Conservation (phyloP, 1,140 invertebrate genomes). For the Drosophila kikkawai region DNA sequence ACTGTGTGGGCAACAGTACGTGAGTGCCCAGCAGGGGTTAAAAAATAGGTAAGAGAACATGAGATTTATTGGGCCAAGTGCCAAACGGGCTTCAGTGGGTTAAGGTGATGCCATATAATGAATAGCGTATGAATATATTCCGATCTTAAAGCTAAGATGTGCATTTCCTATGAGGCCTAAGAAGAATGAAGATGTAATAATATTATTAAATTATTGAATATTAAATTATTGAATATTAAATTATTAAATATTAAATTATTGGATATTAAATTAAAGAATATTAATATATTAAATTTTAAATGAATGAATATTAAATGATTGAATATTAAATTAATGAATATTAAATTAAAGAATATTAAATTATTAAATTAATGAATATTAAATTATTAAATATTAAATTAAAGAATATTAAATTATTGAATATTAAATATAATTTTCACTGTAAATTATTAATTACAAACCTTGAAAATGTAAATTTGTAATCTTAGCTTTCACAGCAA, state of each 20-base stretch:
- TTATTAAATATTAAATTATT: not conserved
- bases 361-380: not conserved
- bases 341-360: not conserved
- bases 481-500: too few species aligned
- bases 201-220: not conserved
- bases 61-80: slow-evolving; percentile 7
- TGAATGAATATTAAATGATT: not conserved
- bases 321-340: not conserved
- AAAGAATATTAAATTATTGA: too few species aligned
- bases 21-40: slow-evolving; percentile 23
- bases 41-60: not conserved
- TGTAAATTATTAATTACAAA: too few species aligned
- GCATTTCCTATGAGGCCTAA: not conserved
- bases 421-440: too few species aligned
- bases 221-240: not conserved
- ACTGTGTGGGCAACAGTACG: slow-evolving; percentile 33
- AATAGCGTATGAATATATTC: slow-evolving; percentile 19
- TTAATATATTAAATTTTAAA: not conserved
- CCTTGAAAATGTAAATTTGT: too few species aligned
- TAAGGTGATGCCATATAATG: slow-evolving; percentile 27
- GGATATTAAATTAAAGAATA: not conserved
- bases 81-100: slow-evolving; percentile 3
- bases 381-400: not conserved
- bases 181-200: too few species aligned
- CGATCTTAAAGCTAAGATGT: not conserved